A percentile compares a stretch with the other conserved stretches of the same genome.
Evolutionary conservation across 1,140 invertebrate species (phyloP).

Genomic region (Aphidius gifuensis): DNA sequence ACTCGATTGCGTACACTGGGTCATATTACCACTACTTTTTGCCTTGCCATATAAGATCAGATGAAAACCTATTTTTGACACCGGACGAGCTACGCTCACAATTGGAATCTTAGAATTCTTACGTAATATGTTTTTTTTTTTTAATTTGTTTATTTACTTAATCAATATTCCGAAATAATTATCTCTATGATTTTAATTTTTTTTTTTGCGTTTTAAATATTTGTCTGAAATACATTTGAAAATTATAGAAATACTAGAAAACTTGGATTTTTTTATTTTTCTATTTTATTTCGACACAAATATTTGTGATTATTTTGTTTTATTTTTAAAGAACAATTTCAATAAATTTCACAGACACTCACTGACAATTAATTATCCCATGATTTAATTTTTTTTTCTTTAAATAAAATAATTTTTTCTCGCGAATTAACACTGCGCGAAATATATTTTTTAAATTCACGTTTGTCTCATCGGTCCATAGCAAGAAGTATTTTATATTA

Average conservation of each 20-base stretch:
- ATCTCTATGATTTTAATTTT: too few relatives aligned
- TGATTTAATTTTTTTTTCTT: too few relatives aligned
- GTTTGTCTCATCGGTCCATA: not conserved
- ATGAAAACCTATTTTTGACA: conserved; percentile 50
- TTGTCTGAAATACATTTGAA: not conserved
- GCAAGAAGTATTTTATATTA: conserved; percentile 11
- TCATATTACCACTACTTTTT: conserved; percentile 45
- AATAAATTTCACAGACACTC: too few relatives aligned
- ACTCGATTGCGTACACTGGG: conserved; percentile 35
- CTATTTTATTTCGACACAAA: too few relatives aligned
- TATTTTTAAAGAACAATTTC: too few relatives aligned
- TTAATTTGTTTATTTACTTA: not conserved
- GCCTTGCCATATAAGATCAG: conserved; percentile 51
- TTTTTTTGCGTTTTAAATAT: conserved; percentile 2
- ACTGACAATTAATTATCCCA: too few relatives aligned
- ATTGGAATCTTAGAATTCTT: conserved; percentile 18
- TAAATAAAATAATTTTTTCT: too few relatives aligned
- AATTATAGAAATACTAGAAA: not conserved
- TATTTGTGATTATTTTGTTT: too few relatives aligned
- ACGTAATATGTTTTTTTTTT: not conserved
- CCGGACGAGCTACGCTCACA: conserved; percentile 29
- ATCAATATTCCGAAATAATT: too few relatives aligned
- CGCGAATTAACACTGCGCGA: too few relatives aligned
- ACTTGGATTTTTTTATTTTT: not conserved
- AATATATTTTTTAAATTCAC: not conserved